phyloP scores from a whole-genome alignment of 2,888 invertebrate species.

The Timandra comae region DNA sequence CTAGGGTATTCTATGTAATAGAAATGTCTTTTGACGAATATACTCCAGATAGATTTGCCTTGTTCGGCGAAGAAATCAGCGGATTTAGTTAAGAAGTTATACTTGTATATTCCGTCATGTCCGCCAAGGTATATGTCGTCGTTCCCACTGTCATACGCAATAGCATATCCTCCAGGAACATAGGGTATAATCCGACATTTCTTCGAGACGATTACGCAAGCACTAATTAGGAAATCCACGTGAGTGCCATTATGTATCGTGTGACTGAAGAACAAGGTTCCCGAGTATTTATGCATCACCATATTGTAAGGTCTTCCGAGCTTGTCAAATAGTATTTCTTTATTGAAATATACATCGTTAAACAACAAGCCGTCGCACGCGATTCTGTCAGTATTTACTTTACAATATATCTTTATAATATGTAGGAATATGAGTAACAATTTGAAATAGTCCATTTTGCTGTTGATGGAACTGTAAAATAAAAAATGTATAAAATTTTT shows the following conservation, averaged over 20 bases:
- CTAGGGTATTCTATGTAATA: constrained; percentile 61
- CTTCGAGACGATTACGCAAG: constrained; percentile 40
- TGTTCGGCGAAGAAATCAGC: constrained; percentile 57
- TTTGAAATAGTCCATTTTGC: constrained; percentile 7
- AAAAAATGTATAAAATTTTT: too few species aligned
- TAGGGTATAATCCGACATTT: constrained; percentile 37
- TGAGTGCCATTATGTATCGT: constrained; percentile 40
- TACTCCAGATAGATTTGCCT: constrained; percentile 56
- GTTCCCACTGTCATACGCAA: constrained; percentile 54
- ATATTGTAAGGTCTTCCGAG: constrained; percentile 52
- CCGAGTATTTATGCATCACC: constrained; percentile 52
- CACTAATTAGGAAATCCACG: constrained; percentile 48
- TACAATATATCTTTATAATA: constrained; percentile 3
- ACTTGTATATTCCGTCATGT: constrained; percentile 63
- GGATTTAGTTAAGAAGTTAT: constrained; percentile 46
- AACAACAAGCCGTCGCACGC: constrained; percentile 52
- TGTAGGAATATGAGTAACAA: background rate
- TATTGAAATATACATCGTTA: constrained; percentile 49
- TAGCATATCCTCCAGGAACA: constrained; percentile 53
- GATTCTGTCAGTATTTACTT: constrained; percentile 17
- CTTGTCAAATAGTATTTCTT: constrained; percentile 34
- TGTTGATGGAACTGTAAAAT: constrained; percentile 14
- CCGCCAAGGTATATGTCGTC: constrained; percentile 65
- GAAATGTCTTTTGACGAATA: constrained; percentile 51
- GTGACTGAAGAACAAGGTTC: constrained; percentile 55